Conservation (phyloP, 2,888 invertebrate genomes). For the Sipha maydis region DNA sequence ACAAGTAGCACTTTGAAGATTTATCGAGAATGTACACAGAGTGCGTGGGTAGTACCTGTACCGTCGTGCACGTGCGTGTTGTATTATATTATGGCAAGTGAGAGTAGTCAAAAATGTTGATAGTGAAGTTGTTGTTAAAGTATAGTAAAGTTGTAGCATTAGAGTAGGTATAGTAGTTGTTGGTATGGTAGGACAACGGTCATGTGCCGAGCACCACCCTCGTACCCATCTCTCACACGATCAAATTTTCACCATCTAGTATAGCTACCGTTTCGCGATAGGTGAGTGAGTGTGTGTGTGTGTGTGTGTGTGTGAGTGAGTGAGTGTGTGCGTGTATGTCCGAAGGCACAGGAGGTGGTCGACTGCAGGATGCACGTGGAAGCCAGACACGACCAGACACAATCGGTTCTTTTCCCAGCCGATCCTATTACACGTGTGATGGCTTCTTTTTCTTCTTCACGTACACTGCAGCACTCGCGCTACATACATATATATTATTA, state of each 20-base stretch:
- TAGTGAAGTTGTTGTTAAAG: background rate
- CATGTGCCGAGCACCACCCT: background rate
- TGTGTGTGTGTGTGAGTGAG: too few species aligned
- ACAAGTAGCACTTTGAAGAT: too few species aligned
- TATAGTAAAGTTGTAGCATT: background rate
- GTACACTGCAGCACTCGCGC: background rate
- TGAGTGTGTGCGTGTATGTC: background rate
- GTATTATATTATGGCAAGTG: too few species aligned
- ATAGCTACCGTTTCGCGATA: background rate
- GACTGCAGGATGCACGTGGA: slow-evolving; percentile 48
- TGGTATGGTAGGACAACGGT: background rate
- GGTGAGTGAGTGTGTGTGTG: too few species aligned
- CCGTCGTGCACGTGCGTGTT: background rate
- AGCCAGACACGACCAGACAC: slow-evolving; percentile 25
- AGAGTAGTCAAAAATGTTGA: background rate
- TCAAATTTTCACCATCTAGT: background rate
- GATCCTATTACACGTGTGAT: slow-evolving; percentile 48
- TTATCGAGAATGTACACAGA: background rate
- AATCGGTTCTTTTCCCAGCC: slow-evolving; percentile 50
- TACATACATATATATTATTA: background rate
- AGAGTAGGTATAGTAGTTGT: background rate
- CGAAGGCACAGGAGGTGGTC: slow-evolving; percentile 21
- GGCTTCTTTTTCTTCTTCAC: background rate
- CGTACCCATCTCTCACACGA: background rate
- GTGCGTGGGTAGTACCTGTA: background rate